phyloP scores from a whole-genome alignment of 2,113 vertebrate genomes.

The Otolemur garnettii region DNA sequence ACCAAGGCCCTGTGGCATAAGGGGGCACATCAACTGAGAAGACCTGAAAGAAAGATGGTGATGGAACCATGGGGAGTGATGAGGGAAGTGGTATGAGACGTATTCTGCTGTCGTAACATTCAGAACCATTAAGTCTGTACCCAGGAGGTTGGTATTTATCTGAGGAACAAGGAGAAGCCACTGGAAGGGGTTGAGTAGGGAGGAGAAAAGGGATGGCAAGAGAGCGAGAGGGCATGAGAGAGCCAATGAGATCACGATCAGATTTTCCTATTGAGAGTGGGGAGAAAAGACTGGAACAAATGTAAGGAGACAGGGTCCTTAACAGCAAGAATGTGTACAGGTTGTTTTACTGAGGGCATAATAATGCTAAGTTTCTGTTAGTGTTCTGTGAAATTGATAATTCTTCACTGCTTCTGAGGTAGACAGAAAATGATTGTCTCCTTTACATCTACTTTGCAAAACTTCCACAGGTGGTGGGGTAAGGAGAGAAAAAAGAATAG shows the following conservation, averaged over 20 bases:
- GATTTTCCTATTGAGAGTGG: conserved; percentile 16
- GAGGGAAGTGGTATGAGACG: neutral
- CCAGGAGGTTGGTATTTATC: conserved; percentile 17
- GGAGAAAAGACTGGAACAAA: neutral
- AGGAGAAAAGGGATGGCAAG: neutral
- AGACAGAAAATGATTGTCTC: conserved; percentile 24
- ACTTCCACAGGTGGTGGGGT: neutral
- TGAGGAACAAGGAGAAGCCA: neutral
- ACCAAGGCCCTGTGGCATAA: neutral
- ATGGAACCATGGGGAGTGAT: neutral
- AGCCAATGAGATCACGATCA: neutral
- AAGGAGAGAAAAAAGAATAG: conserved; percentile 17
- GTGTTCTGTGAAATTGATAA: neutral
- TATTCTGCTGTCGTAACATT: neutral
- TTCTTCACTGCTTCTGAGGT: conserved; percentile 25
- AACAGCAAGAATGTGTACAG: neutral
- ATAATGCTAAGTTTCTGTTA: neutral
- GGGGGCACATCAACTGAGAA: neutral
- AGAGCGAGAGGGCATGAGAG: neutral
- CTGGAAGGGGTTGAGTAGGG: neutral
- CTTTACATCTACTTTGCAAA: conserved; percentile 13
- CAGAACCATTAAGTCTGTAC: neutral
- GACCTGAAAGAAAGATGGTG: neutral
- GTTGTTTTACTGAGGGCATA: neutral
- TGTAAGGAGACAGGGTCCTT: conserved; percentile 19